phyloP scores from a whole-genome alignment of 2,797 vertebrate species.

The Pelochelys cantorii region DNA sequence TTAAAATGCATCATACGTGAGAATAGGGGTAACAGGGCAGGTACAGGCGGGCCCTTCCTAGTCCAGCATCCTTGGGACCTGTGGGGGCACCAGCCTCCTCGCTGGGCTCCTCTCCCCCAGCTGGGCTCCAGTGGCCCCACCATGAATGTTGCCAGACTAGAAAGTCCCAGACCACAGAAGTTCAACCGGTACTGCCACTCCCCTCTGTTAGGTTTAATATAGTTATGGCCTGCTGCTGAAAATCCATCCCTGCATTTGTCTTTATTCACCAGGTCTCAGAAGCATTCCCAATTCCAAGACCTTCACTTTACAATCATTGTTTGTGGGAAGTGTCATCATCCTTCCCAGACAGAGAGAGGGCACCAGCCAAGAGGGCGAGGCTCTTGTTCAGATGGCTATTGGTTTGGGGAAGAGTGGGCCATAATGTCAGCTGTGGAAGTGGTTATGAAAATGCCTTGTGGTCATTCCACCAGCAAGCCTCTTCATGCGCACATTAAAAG shows the following conservation, averaged over 20 bases:
- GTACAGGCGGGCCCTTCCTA: too few species aligned
- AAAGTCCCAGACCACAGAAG: too few species aligned
- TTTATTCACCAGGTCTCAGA: background rate
- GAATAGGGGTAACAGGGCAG: background rate
- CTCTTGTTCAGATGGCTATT: accelerated
- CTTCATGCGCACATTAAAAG: background rate
- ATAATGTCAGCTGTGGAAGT: background rate
- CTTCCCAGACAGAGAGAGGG: background rate
- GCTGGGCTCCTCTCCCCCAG: too few species aligned
- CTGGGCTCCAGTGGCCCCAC: too few species aligned
- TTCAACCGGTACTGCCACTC: too few species aligned
- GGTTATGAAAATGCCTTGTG: background rate
- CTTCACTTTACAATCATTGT: background rate
- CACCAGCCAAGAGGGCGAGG: background rate
- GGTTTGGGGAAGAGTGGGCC: background rate
- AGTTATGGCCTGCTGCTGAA: background rate
- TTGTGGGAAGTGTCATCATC: background rate
- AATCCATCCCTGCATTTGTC: background rate
- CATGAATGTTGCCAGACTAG: too few species aligned
- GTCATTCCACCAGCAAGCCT: background rate
- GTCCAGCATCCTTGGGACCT: too few species aligned
- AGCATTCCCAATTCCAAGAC: background rate
- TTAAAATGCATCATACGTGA: background rate
- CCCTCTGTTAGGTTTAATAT: background rate
- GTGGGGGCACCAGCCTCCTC: too few species aligned